Evolutionary conservation across 1,140 invertebrate genomes (phyloP), one percentile per base, ranked within the genome.

Genomic region (Brachionus sp.): DNA sequence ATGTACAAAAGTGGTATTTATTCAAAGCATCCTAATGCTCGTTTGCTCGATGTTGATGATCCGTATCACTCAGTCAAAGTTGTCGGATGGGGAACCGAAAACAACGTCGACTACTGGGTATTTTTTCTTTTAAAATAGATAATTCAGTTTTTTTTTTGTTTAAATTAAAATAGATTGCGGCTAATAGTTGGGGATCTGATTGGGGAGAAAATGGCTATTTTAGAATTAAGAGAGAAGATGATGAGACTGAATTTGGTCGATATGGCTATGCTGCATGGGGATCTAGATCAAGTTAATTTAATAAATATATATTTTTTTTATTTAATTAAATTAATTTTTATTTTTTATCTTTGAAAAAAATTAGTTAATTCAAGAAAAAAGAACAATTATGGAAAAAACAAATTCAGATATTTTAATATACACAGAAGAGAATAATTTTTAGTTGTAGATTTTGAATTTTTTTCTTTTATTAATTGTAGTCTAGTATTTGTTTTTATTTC

Each of bases 71-170:
- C 84, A n/a, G 70, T 85, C 35, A 42, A 75, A 25, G 62, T 85
- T 5, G 9, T 85, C 13, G 84, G 84, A 70, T 85, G 84, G 84
- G 96, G 95, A 25, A 73, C 33, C 9, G 82, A 70, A 68, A 83
- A 73, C 6, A 39, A 39, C 3, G 82, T 68, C 0, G 35, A 75
- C 23, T 70, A 83, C 50, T 82, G 80, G 80, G 46, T 80, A 80
- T 16, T 2, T n/a, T 53, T 46, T 9, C 6, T 19, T 10, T 10
- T 9, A 10, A 77, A 44, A 23, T 6, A 13, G 9, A 23, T 50
- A 16, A 44, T 42, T 44, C n/a, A 19, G 4, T 39, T 77, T 33
- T 29, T 77, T 29, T n/a, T 29, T 9, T 25, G 5, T n/a, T 35
- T 23, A 1, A n/a, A 50, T 50, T 25, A 33, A 16, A 13, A 50